Evolutionary conservation across 1,140 invertebrate genomes (phyloP), one percentile per base, ranked within the genome.

Genomic region (Ooceraea biroi): DNA sequence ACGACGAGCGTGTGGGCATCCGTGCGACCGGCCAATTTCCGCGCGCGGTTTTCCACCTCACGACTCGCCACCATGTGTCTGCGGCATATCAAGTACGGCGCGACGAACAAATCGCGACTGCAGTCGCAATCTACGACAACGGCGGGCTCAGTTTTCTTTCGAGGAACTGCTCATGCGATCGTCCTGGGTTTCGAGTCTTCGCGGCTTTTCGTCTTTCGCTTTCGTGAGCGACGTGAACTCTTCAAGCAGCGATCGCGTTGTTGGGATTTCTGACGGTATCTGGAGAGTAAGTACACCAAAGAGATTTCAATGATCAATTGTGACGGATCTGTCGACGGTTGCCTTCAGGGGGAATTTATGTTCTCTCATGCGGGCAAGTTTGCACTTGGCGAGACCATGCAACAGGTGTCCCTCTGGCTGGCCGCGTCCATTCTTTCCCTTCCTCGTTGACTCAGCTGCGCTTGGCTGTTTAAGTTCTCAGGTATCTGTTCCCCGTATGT

Each of bases 1-100:
- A 60, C 63, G 65, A 58, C 58, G 44, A 63, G 65, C 85, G 60
- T 65, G 69, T 44, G 86, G 48, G 69, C 82, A 88, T 85, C 48
- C 77, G 83, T 76, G 63, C 85, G 48, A 48, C 44, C 11, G 4
- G 52, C 41, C 25, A 30, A 57, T 58, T 27, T 19, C 30, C n/a
- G 12, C 36, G 14, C 36, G n/a, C 30, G 36, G 8, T 14, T 11
- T 74, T 63, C 48, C 30, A 58, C 48, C 58, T 50, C 58, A 44
- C 11, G 11, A 52, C 30, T 50, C 36, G 4, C 25, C n/a, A 10
- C 27, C 57, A 22, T 25, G 25, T 17, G 22, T n/a, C 14, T 4
- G 36, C 11, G n/a, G n/a, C n/a, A n/a, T n/a, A 44, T 46, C 36
- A 36, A 3, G 27, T 25, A 65, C 57, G 58, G 12, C 36, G 4